Evolutionary conservation across 2,888 invertebrate genomes (phyloP).

Genomic region (Morinoia aosen): DNA sequence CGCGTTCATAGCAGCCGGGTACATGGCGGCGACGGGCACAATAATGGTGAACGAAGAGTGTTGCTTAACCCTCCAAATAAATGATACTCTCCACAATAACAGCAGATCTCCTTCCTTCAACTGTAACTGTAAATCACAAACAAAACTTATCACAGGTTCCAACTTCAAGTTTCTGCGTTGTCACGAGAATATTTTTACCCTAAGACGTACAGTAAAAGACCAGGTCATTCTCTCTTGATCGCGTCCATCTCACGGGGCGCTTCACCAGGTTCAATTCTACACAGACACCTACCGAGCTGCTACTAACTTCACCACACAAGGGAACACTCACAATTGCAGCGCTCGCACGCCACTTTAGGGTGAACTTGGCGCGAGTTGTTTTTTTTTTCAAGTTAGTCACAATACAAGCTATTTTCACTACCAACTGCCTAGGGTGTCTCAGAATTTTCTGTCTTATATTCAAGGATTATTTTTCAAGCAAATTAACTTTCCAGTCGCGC

Average conservation of each 20-base stretch:
- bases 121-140: neutral
- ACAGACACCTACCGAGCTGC: neutral
- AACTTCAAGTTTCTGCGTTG: neutral
- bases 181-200: neutral
- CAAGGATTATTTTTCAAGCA: neutral
- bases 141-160: neutral
- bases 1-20: constrained; percentile 64
- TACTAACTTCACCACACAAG: neutral
- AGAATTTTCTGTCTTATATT: neutral
- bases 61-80: neutral
- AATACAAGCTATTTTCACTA: neutral
- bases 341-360: neutral
- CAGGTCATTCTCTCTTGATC: neutral
- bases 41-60: neutral
- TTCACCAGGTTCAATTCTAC: neutral
- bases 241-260: neutral
- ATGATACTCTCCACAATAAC: neutral
- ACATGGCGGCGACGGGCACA: constrained; percentile 53
- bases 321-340: neutral
- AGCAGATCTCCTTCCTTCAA: neutral
- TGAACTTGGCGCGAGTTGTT: neutral
- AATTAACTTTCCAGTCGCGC: neutral
- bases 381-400: neutral
- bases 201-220: neutral
- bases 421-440: neutral